Evolutionary conservation across 1,140 invertebrate species (phyloP).

Genomic region (Oncopodura yosiiana): DNA sequence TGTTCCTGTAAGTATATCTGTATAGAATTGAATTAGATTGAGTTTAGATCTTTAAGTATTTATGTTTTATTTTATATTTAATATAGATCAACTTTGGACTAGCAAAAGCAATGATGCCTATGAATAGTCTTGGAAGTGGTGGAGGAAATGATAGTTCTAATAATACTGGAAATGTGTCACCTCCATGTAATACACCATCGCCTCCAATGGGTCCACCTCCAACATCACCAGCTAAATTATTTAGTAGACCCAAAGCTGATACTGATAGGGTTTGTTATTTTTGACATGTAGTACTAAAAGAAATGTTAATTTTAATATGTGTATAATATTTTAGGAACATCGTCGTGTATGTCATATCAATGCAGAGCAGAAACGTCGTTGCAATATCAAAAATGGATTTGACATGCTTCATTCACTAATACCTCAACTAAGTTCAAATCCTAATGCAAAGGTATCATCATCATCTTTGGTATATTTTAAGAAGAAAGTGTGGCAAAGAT

Average conservation of each 20-base stretch:
- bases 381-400: constrained; percentile 96
- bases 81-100: constrained; percentile 31
- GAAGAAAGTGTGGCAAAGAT: constrained; percentile 4
- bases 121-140: constrained; percentile 1
- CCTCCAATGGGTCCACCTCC: constrained; percentile 34
- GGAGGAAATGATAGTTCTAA: neutral
- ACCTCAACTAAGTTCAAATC: constrained; percentile 79
- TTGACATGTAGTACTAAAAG: neutral
- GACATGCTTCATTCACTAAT: constrained; percentile 88
- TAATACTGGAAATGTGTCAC: constrained; percentile 28
- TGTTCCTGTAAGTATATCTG: constrained; percentile 21
- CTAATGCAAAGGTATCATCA: constrained; percentile 66
- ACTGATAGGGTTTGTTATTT: constrained; percentile 38
- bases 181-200: constrained; percentile 33
- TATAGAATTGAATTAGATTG: no score
- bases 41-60: neutral
- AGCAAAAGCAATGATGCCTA: constrained; percentile 22
- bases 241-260: constrained; percentile 38
- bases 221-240: constrained; percentile 36
- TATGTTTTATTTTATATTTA: neutral
- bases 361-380: constrained; percentile 93
- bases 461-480: neutral
- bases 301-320: neutral
- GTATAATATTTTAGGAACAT: constrained; percentile 46
- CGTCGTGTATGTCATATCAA: constrained; percentile 81